Base-by-base conservation (phyloP, 1,140 invertebrate species). In the Cotesia typhae region DNA sequence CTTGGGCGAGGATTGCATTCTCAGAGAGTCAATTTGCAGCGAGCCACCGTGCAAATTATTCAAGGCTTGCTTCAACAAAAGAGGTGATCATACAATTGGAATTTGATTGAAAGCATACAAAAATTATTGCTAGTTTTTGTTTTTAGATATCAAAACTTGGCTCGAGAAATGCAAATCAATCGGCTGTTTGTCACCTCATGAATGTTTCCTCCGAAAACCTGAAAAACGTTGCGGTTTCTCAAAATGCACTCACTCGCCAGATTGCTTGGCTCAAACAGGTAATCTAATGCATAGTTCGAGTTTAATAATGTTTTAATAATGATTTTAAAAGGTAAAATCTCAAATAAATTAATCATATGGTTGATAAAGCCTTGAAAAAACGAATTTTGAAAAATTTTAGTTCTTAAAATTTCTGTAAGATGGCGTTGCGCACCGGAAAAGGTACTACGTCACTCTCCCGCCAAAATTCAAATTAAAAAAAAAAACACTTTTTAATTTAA, bases 201-300 rank as follows among this genome's bases (percentile, higher is more conserved):
- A 84, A 12, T 84, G 83, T 55, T 84, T 84, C 35, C 67, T 84
- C 1, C 70, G 83, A 28, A 79, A 65, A 68, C 76, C 80, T 2
- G 41, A 59, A 1, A 47, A 76, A 4, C 64, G 75, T 17, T 84
- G 83, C 52, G 5, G 4, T 0, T 35, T 17, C 3, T 14, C 68
- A 3, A 36, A 37, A 0, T 84, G 82, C n/a, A 75, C 70, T 17
- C 79, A 83, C 7, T 71, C 68, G 0, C 78, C 83, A 5, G 81
- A 83, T 59, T 84, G 83, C 38, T 66, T 70, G 3, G 28, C 71
- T 1, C 73, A 69, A 4, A 67, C 5, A 41, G 76, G 78, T 77
- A 59, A 12, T 73, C 41, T 28, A 17, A 17, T 17, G 17, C 17
- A 17, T 17, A 17, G 17, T 17, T 17, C 0, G 17, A 17, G 17